Conservation (phyloP, 1,140 invertebrate genomes). For the Anadara kagoshimensis region DNA sequence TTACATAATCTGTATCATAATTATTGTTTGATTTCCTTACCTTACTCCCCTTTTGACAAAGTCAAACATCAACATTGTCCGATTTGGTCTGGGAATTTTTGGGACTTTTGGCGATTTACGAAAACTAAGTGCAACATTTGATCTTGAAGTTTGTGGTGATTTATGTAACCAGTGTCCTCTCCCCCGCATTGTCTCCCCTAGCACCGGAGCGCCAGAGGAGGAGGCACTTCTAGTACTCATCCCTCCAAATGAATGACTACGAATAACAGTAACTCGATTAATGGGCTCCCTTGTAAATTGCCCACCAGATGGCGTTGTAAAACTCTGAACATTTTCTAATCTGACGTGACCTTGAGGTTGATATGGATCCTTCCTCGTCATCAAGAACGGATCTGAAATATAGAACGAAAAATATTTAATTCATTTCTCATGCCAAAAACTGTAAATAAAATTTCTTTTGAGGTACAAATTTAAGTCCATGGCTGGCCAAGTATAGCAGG, state of each 20-base stretch:
- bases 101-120: constrained; percentile 70
- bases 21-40: too few species aligned
- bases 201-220: constrained; percentile 50
- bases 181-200: constrained; percentile 60
- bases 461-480: too few species aligned
- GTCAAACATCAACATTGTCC: constrained; percentile 71
- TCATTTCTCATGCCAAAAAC: too few species aligned
- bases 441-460: too few species aligned
- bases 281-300: constrained; percentile 11
- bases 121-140: constrained; percentile 39
- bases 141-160: constrained; percentile 32
- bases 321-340: constrained; percentile 32
- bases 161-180: constrained; percentile 35
- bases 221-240: constrained; percentile 49
- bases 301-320: constrained; percentile 9
- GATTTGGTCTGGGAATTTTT: constrained; percentile 71
- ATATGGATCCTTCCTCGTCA: constrained; percentile 47
- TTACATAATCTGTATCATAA: too few species aligned
- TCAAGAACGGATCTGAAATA: constrained; percentile 46
- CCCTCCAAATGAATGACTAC: constrained; percentile 67
- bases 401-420: background rate
- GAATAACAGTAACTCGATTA: constrained; percentile 47
- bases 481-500: too few species aligned
- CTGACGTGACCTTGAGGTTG: constrained; percentile 38
- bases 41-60: constrained; percentile 71